Evolutionary conservation across 2,888 invertebrate species (phyloP), one percentile per base, ranked within the genome.

Genomic region (Prenolepis imparis): DNA sequence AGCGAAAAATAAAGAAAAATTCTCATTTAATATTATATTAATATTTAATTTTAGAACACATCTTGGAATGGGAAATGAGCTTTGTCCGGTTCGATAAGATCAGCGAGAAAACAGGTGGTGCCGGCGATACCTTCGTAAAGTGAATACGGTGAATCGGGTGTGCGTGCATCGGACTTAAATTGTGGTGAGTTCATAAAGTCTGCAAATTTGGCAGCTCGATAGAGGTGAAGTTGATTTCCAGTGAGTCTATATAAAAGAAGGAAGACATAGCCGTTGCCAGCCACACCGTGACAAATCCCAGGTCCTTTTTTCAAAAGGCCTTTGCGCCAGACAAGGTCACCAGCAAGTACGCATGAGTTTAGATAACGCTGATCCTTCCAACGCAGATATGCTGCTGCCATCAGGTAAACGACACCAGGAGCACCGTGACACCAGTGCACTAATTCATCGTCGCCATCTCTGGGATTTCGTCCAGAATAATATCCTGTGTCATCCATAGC

Each of bases 381-480:
- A 1, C 96, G 94, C 44, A 97, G 93, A 93, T 97, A 98, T 0
- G 98, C 98, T 94, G 97, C 97, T 1, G 98, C 98, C 95, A 98
- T 96, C 52, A 98, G 94, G 92, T 98, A 98, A 9, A 98, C 95
- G 0, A 97, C 96, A 0, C 98, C 98, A 11, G 98, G 97, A 12
- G 98, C 98, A 0, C 98, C 98, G 93, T 98, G 98, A 93, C 98
- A 98, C 98, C 98, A 98, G 93, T 98, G 98, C 0, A 98, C 96
- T 15, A 98, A 95, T 85, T 97, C 97, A 83, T 97, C 97, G 15
- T 95, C 94, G 24, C 94, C 94, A 3, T 93, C 89, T 84, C 91
- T 85, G 0, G 15, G 21, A 4, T 55, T 44, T 18, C 94, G 90
- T 3, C 96, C 96, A 61, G 94, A 94, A 55, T 95, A 91, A 6